Percentiles rank a stretch among this genome's conserved stretches.
Conservation (phyloP, 2,113 vertebrate species). For the Oophaga pumilio region DNA sequence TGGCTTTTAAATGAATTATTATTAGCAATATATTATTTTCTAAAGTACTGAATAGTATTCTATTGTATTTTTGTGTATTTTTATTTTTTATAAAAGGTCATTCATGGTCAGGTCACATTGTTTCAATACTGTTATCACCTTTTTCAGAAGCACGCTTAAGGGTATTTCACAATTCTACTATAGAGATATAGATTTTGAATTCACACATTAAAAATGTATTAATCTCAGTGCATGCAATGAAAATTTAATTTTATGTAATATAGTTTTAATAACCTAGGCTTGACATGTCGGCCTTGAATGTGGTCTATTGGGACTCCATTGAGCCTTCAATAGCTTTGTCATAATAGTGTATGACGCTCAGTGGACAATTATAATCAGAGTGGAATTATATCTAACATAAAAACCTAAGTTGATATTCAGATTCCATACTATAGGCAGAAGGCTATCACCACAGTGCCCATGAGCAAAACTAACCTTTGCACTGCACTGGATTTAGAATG, state of each 20-base stretch:
- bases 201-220: slow-evolving; percentile 49
- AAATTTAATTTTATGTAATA: slow-evolving; percentile 42
- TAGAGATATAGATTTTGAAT: slow-evolving; percentile 48
- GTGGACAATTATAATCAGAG: not conserved
- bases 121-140: not conserved
- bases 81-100: slow-evolving; percentile 11
- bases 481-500: not conserved
- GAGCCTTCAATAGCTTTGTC: slow-evolving; percentile 14
- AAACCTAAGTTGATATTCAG: not conserved
- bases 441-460: not conserved
- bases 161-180: slow-evolving; percentile 26
- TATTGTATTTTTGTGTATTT: not conserved
- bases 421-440: not conserved
- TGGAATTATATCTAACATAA: not conserved
- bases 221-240: slow-evolving; percentile 20
- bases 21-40: not conserved
- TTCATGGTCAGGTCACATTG: not conserved
- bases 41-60: not conserved
- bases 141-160: slow-evolving; percentile 20
- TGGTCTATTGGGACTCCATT: not conserved
- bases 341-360: not conserved
- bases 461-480: not conserved
- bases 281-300: slow-evolving; percentile 12
- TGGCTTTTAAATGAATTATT: not conserved
- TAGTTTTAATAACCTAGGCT: slow-evolving; percentile 46